Conservation (phyloP, 30 jellyfish, hydroid and myxozoan species). For the Pelagia noctiluca region DNA sequence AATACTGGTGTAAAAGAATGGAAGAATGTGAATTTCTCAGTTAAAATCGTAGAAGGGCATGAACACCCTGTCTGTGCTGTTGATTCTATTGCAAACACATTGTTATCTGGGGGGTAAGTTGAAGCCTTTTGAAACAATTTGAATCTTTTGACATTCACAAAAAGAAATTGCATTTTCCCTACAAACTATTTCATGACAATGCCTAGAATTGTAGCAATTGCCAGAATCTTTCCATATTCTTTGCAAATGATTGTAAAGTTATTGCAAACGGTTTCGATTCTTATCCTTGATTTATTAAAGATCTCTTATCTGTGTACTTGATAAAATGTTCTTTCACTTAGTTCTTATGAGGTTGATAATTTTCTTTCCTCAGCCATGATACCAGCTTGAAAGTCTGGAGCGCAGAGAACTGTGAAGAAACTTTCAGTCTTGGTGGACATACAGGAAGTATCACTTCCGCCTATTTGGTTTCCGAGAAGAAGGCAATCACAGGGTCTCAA, state of each 20-base stretch:
- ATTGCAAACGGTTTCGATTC: no score
- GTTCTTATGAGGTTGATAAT: no score
- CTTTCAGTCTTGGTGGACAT: slow-evolving; percentile 95
- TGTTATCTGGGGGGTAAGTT: slow-evolving; percentile 90
- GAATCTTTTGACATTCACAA: neutral
- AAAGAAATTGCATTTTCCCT: neutral
- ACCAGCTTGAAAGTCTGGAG: slow-evolving; percentile 90
- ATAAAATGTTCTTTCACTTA: no score
- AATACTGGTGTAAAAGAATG: slow-evolving; percentile 33
- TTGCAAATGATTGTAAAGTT: no score
- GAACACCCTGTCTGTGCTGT: slow-evolving; percentile 94
- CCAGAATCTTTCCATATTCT: no score
- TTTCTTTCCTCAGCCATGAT: slow-evolving; percentile 78
- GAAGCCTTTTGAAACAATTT: neutral
- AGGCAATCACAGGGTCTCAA: slow-evolving; percentile 72
- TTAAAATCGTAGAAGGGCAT: slow-evolving; percentile 90
- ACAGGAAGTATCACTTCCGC: slow-evolving; percentile 87
- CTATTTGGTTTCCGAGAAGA: slow-evolving; percentile 51
- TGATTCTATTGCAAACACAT: slow-evolving; percentile 59
- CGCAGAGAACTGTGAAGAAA: slow-evolving; percentile 64
- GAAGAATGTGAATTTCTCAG: slow-evolving; percentile 52
- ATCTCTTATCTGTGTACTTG: no score
- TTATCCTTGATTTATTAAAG: neutral
- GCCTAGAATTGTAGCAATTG: no score
- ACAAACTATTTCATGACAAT: no score